Percentiles rank a stretch among this genome's conserved stretches.
These are phyloP conservation scores for Psephotus haematonotus DNA, from an alignment of 2,113 vertebrate species.

Conservation along the genomic window DNA sequence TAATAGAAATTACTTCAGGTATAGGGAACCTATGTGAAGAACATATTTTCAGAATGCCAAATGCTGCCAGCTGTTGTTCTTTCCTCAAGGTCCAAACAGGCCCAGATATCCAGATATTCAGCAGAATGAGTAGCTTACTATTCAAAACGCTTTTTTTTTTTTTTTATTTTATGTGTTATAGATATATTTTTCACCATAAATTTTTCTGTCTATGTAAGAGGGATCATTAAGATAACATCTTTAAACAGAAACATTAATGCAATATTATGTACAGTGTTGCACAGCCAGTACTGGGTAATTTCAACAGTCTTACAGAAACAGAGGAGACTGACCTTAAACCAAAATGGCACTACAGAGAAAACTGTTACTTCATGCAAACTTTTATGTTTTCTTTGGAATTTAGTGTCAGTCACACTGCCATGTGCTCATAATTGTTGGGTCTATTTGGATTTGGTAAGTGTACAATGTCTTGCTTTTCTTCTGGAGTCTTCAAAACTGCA, in stretches of 20 bases:
- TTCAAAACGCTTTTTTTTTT: rapidly evolving
- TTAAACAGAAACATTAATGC: not conserved
- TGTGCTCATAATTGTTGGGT: not conserved
- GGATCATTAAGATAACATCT: not conserved
- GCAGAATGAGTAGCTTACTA: not conserved
- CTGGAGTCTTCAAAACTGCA: not conserved
- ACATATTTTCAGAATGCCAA: not conserved
- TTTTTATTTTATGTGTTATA: not conserved
- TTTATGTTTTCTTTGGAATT: not conserved
- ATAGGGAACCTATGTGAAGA: not conserved
- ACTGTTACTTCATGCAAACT: not conserved
- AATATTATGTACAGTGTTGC: not conserved
- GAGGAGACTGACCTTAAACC: not conserved
- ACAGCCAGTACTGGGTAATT: not conserved
- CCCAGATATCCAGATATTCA: not conserved
- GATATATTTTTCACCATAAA: not conserved
- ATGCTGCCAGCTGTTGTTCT: not conserved
- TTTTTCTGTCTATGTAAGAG: not conserved
- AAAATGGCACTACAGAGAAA: not conserved
- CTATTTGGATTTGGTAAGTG: not conserved
- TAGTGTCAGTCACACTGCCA: not conserved
- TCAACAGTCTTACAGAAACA: not conserved
- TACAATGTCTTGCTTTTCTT: not conserved
- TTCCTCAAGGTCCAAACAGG: not conserved
- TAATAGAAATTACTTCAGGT: not conserved